phyloP scores from a whole-genome alignment of 2,888 invertebrate species.

The Sarcophaga variegata region DNA sequence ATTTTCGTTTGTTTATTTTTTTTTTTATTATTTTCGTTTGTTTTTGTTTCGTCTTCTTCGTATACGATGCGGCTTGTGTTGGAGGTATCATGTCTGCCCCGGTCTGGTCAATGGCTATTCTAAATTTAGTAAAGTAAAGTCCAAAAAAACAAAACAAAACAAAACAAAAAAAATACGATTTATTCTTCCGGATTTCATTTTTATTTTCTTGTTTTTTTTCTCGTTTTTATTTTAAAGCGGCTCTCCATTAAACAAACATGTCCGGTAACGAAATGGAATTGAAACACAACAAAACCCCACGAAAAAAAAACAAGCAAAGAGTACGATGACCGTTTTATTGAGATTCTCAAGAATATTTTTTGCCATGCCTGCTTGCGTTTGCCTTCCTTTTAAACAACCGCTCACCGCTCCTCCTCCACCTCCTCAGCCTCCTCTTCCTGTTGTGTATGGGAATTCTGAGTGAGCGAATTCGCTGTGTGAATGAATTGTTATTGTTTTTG shows the following conservation, averaged over 20 bases:
- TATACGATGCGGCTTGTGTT: background rate
- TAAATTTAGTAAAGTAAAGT: constrained; percentile 27
- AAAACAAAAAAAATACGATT: constrained; percentile 12
- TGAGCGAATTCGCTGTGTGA: constrained; percentile 16
- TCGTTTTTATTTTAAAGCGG: constrained; percentile 18
- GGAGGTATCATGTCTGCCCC: background rate
- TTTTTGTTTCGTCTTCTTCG: constrained; percentile 11
- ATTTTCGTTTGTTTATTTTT: constrained; percentile 45
- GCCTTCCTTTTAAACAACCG: background rate
- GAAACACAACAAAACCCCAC: constrained; percentile 40
- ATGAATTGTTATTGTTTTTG: constrained; percentile 5
- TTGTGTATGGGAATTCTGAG: constrained; percentile 36
- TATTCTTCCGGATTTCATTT: constrained; percentile 59
- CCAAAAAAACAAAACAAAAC: constrained; percentile 17
- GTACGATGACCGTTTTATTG: constrained; percentile 68
- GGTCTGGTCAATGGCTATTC: constrained; percentile 44
- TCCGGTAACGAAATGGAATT: constrained; percentile 61
- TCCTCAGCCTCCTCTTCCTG: background rate
- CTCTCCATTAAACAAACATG: constrained; percentile 19
- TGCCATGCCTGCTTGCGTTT: constrained; percentile 40
- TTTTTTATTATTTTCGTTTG: background rate
- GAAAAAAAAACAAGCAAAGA: constrained; percentile 10
- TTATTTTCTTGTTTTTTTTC: too few species aligned
- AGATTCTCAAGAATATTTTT: constrained; percentile 63
- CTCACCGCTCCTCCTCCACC: background rate